phyloP scores from a whole-genome alignment of 2,797 vertebrate species.

The Cephalopachus bancanus region DNA sequence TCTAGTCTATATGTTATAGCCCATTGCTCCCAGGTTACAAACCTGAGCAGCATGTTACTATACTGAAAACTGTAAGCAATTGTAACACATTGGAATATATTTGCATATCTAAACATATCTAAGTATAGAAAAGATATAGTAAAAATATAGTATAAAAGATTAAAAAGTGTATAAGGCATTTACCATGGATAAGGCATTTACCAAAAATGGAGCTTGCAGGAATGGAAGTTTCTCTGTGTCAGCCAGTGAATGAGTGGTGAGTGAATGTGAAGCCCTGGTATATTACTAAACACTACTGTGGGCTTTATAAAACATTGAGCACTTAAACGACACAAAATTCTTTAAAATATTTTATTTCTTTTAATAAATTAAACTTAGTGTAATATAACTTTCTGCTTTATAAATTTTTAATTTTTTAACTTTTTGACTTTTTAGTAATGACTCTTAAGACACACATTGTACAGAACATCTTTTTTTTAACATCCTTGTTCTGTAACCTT shows the following conservation, averaged over 20 bases:
- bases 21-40: background rate
- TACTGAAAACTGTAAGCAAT: background rate
- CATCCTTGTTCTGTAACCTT: background rate
- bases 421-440: background rate
- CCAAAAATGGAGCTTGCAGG: background rate
- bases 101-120: background rate
- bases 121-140: background rate
- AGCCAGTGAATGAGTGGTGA: background rate
- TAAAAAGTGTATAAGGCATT: background rate
- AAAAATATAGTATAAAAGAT: background rate
- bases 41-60: background rate
- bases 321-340: background rate
- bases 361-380: background rate
- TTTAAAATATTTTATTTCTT: background rate
- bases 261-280: background rate
- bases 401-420: background rate
- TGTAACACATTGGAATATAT: background rate
- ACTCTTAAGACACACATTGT: background rate
- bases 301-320: background rate
- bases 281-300: background rate
- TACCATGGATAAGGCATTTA: background rate
- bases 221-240: background rate
- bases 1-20: background rate
- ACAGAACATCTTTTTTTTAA: background rate
- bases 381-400: background rate